Percentiles rank a stretch among this genome's conserved stretches.
Evolutionary conservation across 2,797 vertebrate species (phyloP).

Genomic region (Hylomyscus alleni): DNA sequence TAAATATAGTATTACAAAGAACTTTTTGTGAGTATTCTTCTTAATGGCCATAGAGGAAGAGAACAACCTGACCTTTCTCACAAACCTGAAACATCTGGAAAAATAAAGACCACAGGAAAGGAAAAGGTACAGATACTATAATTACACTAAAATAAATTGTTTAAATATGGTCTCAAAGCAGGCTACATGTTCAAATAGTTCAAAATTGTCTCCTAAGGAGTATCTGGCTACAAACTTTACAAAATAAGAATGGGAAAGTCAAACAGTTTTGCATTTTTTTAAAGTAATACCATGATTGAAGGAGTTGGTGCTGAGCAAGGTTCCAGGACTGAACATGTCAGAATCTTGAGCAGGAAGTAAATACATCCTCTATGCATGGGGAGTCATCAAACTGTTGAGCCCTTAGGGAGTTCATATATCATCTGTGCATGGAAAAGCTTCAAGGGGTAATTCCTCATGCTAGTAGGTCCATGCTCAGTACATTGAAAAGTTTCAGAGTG

Average conservation of each 20-base stretch:
- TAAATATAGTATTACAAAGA: conserved; percentile 60
- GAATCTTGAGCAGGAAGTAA: background rate
- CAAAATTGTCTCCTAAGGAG: conserved; percentile 55
- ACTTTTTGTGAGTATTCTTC: conserved; percentile 58
- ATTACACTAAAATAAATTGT: conserved; percentile 73
- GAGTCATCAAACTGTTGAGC: background rate
- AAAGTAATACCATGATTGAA: conserved; percentile 33
- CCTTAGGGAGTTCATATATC: background rate
- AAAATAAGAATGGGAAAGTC: conserved; percentile 55
- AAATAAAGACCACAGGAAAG: conserved; percentile 56
- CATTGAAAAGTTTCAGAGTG: background rate
- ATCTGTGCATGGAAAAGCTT: background rate
- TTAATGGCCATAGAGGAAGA: conserved; percentile 60
- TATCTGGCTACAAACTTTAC: conserved; percentile 25
- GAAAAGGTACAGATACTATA: conserved; percentile 21
- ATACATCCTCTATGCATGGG: background rate
- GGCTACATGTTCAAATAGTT: conserved; percentile 29
- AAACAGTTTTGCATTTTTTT: conserved; percentile 4
- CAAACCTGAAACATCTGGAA: conserved; percentile 53
- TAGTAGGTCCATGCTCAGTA: background rate
- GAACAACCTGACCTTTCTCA: conserved; percentile 75
- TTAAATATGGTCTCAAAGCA: conserved; percentile 58
- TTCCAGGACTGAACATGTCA: background rate
- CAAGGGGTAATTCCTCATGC: background rate
- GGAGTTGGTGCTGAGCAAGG: conserved; percentile 25